Evolutionary conservation across 1,140 invertebrate species (phyloP).

Genomic region (Copidosoma floridanum): DNA sequence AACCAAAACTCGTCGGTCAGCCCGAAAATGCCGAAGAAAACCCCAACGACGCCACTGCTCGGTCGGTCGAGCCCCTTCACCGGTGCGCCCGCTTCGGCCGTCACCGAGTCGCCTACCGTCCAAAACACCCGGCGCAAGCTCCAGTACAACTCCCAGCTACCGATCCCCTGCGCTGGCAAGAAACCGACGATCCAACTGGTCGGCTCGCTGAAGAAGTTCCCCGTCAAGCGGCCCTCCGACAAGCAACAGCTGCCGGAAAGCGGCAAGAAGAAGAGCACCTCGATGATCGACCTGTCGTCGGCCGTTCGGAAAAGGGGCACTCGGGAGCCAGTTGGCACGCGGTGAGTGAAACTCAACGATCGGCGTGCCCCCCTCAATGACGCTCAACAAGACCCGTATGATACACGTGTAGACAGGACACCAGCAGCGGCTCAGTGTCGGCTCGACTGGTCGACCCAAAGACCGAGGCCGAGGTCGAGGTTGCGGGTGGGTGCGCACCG

Average conservation of each 20-base stretch:
- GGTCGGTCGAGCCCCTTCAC: not conserved
- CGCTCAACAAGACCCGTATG: not conserved
- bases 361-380: not conserved
- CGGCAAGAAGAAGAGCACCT: constrained; percentile 42
- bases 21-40: not conserved
- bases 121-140: constrained; percentile 1
- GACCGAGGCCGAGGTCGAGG: not conserved
- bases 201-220: not conserved
- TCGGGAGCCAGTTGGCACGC: constrained; percentile 22
- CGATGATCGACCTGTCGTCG: constrained; percentile 44
- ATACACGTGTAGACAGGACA: constrained; percentile 31
- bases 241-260: not conserved
- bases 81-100: not conserved
- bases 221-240: not conserved
- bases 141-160: constrained; percentile 20
- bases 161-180: not conserved
- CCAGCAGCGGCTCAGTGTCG: constrained; percentile 21
- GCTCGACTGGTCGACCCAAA: constrained; percentile 16
- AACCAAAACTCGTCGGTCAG: no score
- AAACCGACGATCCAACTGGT: constrained; percentile 9
- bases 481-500: not conserved
- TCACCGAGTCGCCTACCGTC: not conserved
- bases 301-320: no score
- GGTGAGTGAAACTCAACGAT: not conserved
- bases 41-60: constrained; percentile 2